A percentile compares a stretch with the other conserved stretches of the same genome.
These are phyloP conservation scores for Bombus polaris DNA, from an alignment of 1,140 invertebrate genomes.

Conservation along the genomic window DNA sequence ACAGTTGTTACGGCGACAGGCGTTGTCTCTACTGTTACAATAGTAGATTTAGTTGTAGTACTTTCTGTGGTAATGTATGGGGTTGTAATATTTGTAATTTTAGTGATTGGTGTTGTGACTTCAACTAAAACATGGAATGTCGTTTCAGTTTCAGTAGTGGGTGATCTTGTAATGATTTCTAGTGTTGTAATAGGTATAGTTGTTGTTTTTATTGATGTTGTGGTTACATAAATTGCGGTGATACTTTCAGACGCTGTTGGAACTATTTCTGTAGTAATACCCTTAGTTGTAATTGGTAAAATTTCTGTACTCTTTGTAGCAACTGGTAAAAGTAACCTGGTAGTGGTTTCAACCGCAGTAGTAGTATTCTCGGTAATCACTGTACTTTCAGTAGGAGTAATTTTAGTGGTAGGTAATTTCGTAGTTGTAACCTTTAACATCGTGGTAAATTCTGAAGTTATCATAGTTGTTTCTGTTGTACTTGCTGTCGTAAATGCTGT, in stretches of 20 bases:
- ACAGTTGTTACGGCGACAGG: not conserved
- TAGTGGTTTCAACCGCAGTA: not conserved
- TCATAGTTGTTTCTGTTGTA: not conserved
- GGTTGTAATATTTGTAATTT: not conserved
- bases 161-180: not conserved
- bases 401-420: not conserved
- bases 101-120: not conserved
- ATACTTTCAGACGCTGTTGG: not conserved
- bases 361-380: no score
- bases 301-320: not conserved
- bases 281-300: not conserved
- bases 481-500: not conserved
- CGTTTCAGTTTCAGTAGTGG: not conserved
- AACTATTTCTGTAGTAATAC: not conserved
- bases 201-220: not conserved
- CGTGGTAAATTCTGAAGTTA: not conserved
- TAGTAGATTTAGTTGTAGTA: not conserved
- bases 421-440: no score
- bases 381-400: slow-evolving; percentile 1
- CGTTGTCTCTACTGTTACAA: not conserved
- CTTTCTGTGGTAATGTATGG: not conserved
- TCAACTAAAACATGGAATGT: not conserved
- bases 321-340: not conserved
- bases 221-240: not conserved
- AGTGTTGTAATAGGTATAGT: not conserved